Base-by-base conservation (phyloP, 2,888 invertebrate species). In the Apodemia zela region DNA sequence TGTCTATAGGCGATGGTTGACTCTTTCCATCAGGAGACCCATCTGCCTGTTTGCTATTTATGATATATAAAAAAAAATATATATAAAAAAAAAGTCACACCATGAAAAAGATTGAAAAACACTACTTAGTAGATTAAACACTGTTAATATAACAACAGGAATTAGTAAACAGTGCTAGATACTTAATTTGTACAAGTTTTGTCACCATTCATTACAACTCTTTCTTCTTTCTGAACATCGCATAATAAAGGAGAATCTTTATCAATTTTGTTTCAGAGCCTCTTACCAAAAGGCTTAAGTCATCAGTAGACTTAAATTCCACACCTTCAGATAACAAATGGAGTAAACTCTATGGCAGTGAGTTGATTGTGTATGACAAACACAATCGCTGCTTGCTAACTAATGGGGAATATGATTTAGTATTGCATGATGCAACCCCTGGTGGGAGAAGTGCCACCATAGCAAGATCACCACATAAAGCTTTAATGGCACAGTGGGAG, bases 331-430 rank as follows among this genome's bases (percentile, higher is more conserved):
- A 87, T 60, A 82, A 73, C 66, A 93, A 93, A 74, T 93, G 93
- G 84, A 87, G 86, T 11, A 93, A 93, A 71, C 82, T 95, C 33
- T 95, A 95, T 68, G 95, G 95, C 49, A 95, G 96, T 64, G 98
- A 98, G 84, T 87, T 98, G 65, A 95, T 97, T 66, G 95, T 98
- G 38, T 98, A 97, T 78, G 98, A 98, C 82, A 97, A 97, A 80
- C 95, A 97, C 75, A 97, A 96, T 77, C 94, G 97, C 17, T 98
- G 98, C 79, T 93, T 97, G 63, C 92, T 98, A 61, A 95, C 95
- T 0, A 97, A 97, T 72, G 98, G 98, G 4, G 97, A 98, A 80
- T 98, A 98, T 84, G 98, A 98, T 80, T 90, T 98, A 65, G 95
- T 96, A 61, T 87, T 98, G 68, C 96, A 97, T 75, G 97, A 97